Percentiles rank a stretch among this genome's conserved stretches.
Evolutionary conservation across 1,140 invertebrate genomes (phyloP).

Genomic region (Vanessa tameamea): DNA sequence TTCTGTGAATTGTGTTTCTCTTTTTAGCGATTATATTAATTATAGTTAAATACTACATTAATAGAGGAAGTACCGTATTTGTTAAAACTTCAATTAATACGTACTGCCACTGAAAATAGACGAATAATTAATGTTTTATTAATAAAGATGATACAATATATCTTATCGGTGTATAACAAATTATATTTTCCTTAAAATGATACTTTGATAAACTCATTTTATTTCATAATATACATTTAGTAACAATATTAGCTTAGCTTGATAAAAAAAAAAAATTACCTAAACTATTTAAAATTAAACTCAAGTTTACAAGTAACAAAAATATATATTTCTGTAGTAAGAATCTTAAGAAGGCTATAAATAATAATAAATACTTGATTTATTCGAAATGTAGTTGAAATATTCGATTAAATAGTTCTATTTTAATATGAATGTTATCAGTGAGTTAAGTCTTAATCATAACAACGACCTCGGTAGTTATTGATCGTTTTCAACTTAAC

Average conservation of each 20-base stretch:
- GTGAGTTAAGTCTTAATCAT: neutral
- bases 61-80: no score
- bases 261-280: no score
- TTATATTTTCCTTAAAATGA: no score
- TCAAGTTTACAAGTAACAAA: no score
- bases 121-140: no score
- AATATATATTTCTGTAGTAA: no score
- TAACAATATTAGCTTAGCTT: neutral
- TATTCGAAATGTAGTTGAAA: neutral
- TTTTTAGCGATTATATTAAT: neutral
- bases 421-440: conserved; percentile 5
- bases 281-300: no score
- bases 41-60: no score
- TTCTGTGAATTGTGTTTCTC: neutral
- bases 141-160: no score
- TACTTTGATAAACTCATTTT: neutral
- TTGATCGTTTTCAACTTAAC: neutral
- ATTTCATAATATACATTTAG: neutral
- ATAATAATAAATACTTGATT: neutral
- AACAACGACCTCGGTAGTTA: neutral
- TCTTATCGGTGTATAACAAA: no score
- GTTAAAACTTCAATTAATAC: no score
- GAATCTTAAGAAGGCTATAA: neutral
- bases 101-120: no score
- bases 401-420: neutral